These are phyloP conservation scores for Adelosebastes latens DNA, from an alignment of 2,797 vertebrate species.

Conservation along the genomic window DNA sequence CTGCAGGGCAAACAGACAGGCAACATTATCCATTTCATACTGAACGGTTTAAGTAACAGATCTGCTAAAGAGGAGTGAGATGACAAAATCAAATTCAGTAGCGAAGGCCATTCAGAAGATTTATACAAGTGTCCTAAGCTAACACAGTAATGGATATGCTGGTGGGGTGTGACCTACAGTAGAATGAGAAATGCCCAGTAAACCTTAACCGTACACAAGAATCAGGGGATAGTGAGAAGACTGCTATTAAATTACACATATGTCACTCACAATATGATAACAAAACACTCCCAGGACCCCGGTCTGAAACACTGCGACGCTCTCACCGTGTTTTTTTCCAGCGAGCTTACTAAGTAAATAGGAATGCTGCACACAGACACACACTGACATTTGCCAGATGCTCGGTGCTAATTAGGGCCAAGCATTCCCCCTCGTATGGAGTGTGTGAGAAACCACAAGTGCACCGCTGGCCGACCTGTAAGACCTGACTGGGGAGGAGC, in stretches of 20 bases:
- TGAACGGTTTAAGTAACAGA: slow-evolving; percentile 34
- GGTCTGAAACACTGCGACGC: slow-evolving; percentile 49
- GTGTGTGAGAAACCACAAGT: slow-evolving; percentile 88
- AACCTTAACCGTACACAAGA: slow-evolving; percentile 40
- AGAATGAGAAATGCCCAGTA: slow-evolving; percentile 38
- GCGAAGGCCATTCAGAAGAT: slow-evolving; percentile 33
- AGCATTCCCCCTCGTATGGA: slow-evolving; percentile 85
- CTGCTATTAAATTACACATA: slow-evolving; percentile 56
- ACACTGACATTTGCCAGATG: slow-evolving; percentile 95
- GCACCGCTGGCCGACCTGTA: slow-evolving; percentile 78
- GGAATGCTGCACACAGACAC: slow-evolving; percentile 86
- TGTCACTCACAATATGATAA: slow-evolving; percentile 64
- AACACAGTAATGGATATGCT: slow-evolving; percentile 29
- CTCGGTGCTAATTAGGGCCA: slow-evolving; percentile 85
- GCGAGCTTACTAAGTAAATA: slow-evolving; percentile 87
- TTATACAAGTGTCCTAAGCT: slow-evolving; percentile 45
- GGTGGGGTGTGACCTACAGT: slow-evolving; percentile 28
- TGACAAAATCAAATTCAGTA: slow-evolving; percentile 44
- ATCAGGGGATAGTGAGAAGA: slow-evolving; percentile 52
- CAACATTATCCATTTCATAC: slow-evolving; percentile 49
- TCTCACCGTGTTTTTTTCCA: slow-evolving; percentile 64
- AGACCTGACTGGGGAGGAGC: slow-evolving; percentile 73
- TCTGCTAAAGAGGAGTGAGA: slow-evolving; percentile 3
- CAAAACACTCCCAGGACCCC: slow-evolving; percentile 61
- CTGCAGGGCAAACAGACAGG: slow-evolving; percentile 40